Evolutionary conservation across 2,888 invertebrate species (phyloP).

Genomic region (Orthonevra nobilis): DNA sequence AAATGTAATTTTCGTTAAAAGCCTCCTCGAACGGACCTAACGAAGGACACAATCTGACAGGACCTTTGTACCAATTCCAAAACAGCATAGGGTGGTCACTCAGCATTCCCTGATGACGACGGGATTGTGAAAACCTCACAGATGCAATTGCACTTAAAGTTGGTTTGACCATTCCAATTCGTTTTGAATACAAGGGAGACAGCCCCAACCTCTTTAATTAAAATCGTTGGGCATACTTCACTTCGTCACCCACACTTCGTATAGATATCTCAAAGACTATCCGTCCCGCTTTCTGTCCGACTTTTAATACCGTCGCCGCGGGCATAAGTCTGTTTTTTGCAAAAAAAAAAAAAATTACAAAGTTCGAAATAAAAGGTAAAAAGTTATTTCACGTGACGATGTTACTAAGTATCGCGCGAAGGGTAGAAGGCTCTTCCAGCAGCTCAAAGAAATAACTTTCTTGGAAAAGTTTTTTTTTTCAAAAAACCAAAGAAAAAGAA

Average conservation of each 20-base stretch:
- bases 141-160: conserved; percentile 34
- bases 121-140: background rate
- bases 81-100: background rate
- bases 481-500: background rate
- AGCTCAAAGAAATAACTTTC: conserved; percentile 9
- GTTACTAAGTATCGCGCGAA: conserved; percentile 10
- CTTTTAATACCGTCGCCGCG: conserved; percentile 28
- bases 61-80: background rate
- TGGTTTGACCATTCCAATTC: conserved; percentile 13
- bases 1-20: conserved; percentile 68
- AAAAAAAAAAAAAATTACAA: background rate
- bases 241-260: too few relatives aligned
- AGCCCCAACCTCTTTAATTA: too few relatives aligned
- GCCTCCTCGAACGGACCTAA: conserved; percentile 21
- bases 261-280: conserved; percentile 25
- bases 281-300: conserved; percentile 6
- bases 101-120: background rate
- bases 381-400: conserved; percentile 38
- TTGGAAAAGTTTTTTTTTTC: conserved; percentile 13
- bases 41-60: conserved; percentile 35
- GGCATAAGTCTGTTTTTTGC: conserved; percentile 21
- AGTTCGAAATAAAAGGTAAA: conserved; percentile 28
- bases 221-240: too few relatives aligned
- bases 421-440: background rate
- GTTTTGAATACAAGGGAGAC: too few relatives aligned